phyloP scores from a whole-genome alignment of 2,113 vertebrate genomes.

The Chaetodon auriga region DNA sequence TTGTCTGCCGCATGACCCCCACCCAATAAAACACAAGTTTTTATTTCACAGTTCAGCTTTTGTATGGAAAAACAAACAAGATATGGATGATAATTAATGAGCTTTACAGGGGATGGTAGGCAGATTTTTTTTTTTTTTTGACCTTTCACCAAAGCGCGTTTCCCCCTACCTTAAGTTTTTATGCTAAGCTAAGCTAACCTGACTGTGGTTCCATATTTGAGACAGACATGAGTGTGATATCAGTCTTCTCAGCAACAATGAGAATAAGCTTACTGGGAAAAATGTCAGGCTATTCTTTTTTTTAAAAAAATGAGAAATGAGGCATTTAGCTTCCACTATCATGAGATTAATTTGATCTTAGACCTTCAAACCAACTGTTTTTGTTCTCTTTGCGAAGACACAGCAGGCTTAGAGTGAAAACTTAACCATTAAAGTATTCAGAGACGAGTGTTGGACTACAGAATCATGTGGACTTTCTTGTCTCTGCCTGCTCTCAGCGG shows the following conservation, averaged over 20 bases:
- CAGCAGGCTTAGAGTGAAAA: not conserved
- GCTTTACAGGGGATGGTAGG: not conserved
- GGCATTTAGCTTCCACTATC: not conserved
- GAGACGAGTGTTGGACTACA: not conserved
- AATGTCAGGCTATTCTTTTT: not conserved
- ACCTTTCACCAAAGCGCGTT: not conserved
- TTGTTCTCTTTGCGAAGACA: not conserved
- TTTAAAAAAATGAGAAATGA: not conserved
- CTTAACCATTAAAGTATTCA: not conserved
- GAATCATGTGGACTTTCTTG: not conserved
- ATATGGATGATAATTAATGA: not conserved
- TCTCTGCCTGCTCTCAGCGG: slow-evolving; percentile 6
- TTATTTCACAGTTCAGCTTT: not conserved
- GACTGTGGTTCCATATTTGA: not conserved
- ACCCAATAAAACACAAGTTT: not conserved
- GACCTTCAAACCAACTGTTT: not conserved
- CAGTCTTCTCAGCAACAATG: not conserved
- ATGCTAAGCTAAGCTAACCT: slow-evolving; percentile 18
- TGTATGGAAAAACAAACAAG: not conserved
- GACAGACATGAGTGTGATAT: not conserved
- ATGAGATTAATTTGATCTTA: not conserved
- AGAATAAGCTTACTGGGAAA: not conserved
- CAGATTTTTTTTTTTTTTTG: too few species aligned
- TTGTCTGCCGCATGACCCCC: not conserved
- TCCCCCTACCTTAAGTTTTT: not conserved